A percentile compares a stretch with the other conserved stretches of the same genome.
phyloP scores from a whole-genome alignment of 2,113 vertebrate species.

The Himantopus leucocephalus region DNA sequence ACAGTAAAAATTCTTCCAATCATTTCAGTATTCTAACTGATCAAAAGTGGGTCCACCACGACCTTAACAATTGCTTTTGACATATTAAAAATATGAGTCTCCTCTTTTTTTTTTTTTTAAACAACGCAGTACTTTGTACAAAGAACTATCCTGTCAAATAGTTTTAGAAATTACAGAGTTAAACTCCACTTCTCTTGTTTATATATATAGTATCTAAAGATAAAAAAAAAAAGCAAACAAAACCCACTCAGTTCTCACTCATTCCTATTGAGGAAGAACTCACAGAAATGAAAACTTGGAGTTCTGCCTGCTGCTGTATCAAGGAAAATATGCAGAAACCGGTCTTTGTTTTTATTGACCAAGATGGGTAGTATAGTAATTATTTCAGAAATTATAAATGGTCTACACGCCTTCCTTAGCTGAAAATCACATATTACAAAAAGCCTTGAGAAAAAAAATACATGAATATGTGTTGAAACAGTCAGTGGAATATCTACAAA shows the following conservation, averaged over 20 bases:
- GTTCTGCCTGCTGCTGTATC: background rate
- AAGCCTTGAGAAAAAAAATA: background rate
- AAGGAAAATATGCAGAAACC: background rate
- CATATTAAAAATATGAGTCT: background rate
- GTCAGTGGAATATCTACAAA: background rate
- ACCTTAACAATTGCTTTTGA: background rate
- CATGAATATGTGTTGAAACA: background rate
- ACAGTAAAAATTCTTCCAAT: background rate
- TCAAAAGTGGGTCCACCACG: background rate
- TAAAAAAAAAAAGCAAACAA: background rate
- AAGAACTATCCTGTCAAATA: background rate
- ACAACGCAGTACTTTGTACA: background rate
- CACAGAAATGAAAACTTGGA: background rate
- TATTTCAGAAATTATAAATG: background rate
- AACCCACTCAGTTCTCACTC: background rate
- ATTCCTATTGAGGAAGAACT: background rate
- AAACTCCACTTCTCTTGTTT: background rate
- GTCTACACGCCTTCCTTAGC: background rate
- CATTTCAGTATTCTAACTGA: background rate
- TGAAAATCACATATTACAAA: background rate
- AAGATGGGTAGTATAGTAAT: background rate
- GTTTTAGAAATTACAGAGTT: background rate
- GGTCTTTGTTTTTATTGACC: background rate
- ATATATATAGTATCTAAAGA: background rate
- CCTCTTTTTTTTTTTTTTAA: no score